A percentile compares a stretch with the other conserved stretches of the same genome.
Evolutionary conservation across 2,113 vertebrate genomes (phyloP).

Genomic region (Malurus melanocephalus): DNA sequence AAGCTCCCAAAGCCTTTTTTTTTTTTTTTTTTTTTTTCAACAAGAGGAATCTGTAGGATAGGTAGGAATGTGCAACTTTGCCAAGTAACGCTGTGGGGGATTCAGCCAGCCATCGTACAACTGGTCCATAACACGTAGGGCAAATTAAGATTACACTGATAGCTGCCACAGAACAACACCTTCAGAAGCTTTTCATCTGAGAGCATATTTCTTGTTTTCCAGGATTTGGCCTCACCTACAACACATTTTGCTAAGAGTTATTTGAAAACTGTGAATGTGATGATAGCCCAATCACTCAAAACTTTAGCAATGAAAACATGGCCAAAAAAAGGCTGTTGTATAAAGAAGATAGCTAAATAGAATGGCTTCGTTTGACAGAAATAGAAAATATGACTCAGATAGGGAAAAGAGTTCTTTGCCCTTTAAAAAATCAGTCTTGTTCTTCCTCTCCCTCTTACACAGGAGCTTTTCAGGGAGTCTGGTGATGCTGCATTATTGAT

Average conservation of each 20-base stretch:
- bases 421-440: slow-evolving; percentile 34
- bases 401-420: not conserved
- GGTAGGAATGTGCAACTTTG: not conserved
- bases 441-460: not conserved
- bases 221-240: not conserved
- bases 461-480: slow-evolving; percentile 9
- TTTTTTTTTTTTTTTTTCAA: not conserved
- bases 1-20: too few species aligned
- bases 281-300: slow-evolving; percentile 29
- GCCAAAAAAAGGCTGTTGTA: not conserved
- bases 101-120: not conserved
- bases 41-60: not conserved
- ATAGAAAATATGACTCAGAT: slow-evolving; percentile 46
- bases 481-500: slow-evolving; percentile 56
- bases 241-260: not conserved
- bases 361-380: not conserved
- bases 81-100: not conserved
- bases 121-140: not conserved
- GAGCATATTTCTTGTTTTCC: not conserved
- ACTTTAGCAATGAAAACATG: slow-evolving; percentile 2
- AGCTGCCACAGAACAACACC: not conserved
- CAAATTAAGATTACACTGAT: not conserved
- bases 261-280: slow-evolving; percentile 8
- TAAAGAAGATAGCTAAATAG: slow-evolving; percentile 14
- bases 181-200: not conserved